These are phyloP conservation scores for Syngnathus scovelli DNA, from an alignment of 2,113 vertebrate species.

Conservation along the genomic window DNA sequence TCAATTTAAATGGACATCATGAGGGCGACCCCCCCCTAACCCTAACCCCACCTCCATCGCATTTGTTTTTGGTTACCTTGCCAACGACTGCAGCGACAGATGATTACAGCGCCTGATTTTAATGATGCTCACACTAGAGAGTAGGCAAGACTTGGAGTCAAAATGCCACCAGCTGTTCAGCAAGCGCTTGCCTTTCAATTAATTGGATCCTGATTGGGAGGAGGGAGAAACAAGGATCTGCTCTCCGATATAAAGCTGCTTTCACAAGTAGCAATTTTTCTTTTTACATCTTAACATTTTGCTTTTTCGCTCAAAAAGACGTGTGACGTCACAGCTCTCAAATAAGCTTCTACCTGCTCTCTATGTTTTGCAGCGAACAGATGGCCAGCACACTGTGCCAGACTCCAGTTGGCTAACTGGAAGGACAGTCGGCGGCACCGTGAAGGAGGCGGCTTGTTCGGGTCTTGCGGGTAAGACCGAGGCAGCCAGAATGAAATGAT, in stretches of 20 bases:
- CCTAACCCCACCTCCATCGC: constrained; percentile 70
- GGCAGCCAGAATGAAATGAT: constrained; percentile 44
- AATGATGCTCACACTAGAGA: constrained; percentile 78
- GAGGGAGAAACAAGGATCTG: constrained; percentile 58
- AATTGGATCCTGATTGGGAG: constrained; percentile 74
- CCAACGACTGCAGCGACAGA: constrained; percentile 74
- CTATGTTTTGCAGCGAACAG: constrained; percentile 60
- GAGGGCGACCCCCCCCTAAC: constrained; percentile 66
- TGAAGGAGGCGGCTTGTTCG: constrained; percentile 55
- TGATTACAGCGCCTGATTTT: constrained; percentile 79
- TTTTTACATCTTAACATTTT: too few species aligned
- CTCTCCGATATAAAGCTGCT: constrained; percentile 59
- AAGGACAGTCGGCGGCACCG: constrained; percentile 65
- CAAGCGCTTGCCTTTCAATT: constrained; percentile 71
- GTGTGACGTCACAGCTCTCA: constrained; percentile 54
- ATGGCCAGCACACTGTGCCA: constrained; percentile 70
- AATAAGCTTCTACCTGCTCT: constrained; percentile 12
- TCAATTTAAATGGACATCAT: constrained; percentile 79
- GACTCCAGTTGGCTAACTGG: constrained; percentile 68
- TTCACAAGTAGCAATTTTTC: not conserved
- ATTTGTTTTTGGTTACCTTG: constrained; percentile 76
- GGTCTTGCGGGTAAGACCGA: constrained; percentile 20
- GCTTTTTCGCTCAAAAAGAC: constrained; percentile 44
- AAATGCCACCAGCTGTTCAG: constrained; percentile 82
- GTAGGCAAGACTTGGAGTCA: constrained; percentile 77